Evolutionary conservation across 1,140 invertebrate species (phyloP), one percentile per base, ranked within the genome.

Genomic region (Wasmannia auropunctata): DNA sequence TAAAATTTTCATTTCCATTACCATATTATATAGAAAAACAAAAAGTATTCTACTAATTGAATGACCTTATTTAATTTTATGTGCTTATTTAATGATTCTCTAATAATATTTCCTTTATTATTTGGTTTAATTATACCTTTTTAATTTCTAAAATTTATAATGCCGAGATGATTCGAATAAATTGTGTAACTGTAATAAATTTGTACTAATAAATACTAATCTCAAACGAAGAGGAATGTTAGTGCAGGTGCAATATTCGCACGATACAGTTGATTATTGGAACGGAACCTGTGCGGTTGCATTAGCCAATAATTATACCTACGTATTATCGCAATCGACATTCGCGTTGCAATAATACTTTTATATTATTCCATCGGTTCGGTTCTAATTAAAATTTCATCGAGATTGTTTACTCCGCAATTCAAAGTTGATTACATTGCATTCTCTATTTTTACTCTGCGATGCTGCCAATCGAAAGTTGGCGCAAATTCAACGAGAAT

Each of bases 211-310:
- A 43, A 8, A 14, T 46, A 74, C 25, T 89, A 88, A 86, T 89
- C 70, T 89, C 63, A 19, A 86, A 67, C 72, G n/a, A n/a, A 40
- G 63, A 86, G 88, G 37, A 58, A 74, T 81, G 79, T 81, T 70
- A 70, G 49, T 28, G 65, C 65, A 67, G 77, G 49, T 43, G 51
- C 65, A 46, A 79, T 70, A 56, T 72, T 72, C 51, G 67, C 79
- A 60, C 40, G 79, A 46, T 83, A 83, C n/a, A 22, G 37, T 83
- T 83, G 79, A 83, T 74, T 89, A 89, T 89, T 89, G 88, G 88
- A 89, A 89, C 88, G 88, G 88, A 89, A 89, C 87, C 87, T 89
- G 22, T 67, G 40, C 28, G 76, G 87, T 51, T 80, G 40, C 49
- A 80, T 67, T 83, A 51, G 51, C 43, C 49, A 63, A 70, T 83